A percentile compares a stretch with the other conserved stretches of the same genome.
Evolutionary conservation across 2,888 invertebrate genomes (phyloP).

Genomic region (Opisthograptis luteolata): DNA sequence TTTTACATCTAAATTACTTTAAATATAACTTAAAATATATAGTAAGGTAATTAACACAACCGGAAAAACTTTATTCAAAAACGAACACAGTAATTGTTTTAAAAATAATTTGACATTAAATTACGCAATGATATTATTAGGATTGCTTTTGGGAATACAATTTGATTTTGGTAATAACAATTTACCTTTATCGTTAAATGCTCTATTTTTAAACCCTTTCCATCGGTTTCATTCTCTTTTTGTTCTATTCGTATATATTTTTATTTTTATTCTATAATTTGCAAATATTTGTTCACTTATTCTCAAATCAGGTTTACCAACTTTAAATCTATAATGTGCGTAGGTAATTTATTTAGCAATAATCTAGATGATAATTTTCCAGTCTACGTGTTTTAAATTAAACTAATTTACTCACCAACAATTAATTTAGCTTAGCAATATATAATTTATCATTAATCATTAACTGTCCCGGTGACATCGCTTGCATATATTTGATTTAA

Average conservation of each 20-base stretch:
- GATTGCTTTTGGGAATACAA: constrained; percentile 66
- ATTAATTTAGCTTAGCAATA: not conserved
- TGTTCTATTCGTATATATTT: no score
- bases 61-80: constrained; percentile 52
- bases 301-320: not conserved
- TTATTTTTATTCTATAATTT: not conserved
- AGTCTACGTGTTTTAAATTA: constrained; percentile 56
- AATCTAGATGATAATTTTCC: constrained; percentile 54
- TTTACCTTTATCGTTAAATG: no score
- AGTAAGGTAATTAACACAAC: constrained; percentile 55
- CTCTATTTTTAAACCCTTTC: no score
- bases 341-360: constrained; percentile 63
- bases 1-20: constrained; percentile 44
- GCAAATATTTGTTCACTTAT: constrained; percentile 3
- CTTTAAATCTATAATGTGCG: constrained; percentile 58
- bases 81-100: constrained; percentile 37
- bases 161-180: no score
- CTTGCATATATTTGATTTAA: not conserved
- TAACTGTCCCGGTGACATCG: not conserved
- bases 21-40: no score
- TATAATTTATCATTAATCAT: not conserved
- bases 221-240: no score
- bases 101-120: constrained; percentile 71
- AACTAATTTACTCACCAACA: constrained; percentile 30
- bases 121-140: constrained; percentile 64